phyloP scores from a whole-genome alignment of 2,113 vertebrate species.

The Ahaetulla prasina region DNA sequence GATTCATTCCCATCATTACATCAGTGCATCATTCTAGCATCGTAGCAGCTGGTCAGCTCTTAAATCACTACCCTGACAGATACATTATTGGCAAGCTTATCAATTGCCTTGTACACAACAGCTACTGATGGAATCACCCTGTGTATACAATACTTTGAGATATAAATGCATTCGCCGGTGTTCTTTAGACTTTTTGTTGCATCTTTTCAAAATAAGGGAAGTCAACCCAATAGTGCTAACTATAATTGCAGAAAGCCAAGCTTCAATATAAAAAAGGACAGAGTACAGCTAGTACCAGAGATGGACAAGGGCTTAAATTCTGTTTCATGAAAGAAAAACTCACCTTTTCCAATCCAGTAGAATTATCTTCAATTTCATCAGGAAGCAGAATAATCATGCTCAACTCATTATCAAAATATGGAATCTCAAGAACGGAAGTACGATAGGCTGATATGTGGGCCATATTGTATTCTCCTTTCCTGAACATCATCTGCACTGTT shows the following conservation, averaged over 20 bases:
- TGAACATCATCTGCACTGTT: conserved; percentile 82
- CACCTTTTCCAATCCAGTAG: conserved; percentile 80
- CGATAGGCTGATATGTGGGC: conserved; percentile 60
- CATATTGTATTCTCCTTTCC: conserved; percentile 57
- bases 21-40: too few relatives aligned
- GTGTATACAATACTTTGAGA: not conserved
- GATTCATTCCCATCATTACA: too few relatives aligned
- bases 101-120: not conserved
- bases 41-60: too few relatives aligned
- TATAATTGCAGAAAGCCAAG: not conserved
- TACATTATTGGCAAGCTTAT: not conserved
- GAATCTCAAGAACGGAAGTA: conserved; percentile 82
- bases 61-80: too few relatives aligned
- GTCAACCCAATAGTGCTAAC: not conserved
- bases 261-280: not conserved
- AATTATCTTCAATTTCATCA: conserved; percentile 62
- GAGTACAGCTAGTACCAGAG: not conserved
- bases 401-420: conserved; percentile 75
- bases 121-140: too few relatives aligned
- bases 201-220: not conserved
- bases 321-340: conserved; percentile 13
- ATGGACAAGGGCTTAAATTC: not conserved
- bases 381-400: conserved; percentile 90
- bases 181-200: not conserved
- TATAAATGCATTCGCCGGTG: not conserved